A percentile compares a stretch with the other conserved stretches of the same genome.
These are phyloP conservation scores for Cepaea hortensis DNA, from an alignment of 2,888 invertebrate genomes.

Conservation along the genomic window DNA sequence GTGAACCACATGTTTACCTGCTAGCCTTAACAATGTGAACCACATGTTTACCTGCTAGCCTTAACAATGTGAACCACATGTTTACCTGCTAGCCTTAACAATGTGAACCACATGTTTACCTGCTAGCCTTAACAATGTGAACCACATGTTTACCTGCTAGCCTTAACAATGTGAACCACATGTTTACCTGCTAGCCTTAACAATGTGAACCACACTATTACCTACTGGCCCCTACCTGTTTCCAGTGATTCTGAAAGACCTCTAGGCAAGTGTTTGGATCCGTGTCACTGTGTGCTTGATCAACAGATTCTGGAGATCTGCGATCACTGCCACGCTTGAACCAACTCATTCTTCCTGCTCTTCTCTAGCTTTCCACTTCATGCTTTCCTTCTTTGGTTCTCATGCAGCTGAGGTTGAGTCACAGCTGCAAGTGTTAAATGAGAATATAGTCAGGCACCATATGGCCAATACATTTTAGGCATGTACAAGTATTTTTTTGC, in stretches of 20 bases:
- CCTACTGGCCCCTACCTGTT: slow-evolving; percentile 83
- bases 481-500: too few species aligned
- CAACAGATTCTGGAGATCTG: slow-evolving; percentile 34
- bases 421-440: neutral
- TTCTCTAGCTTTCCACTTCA: slow-evolving; percentile 13
- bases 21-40: too few species aligned
- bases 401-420: slow-evolving; percentile 49
- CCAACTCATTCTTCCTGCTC: slow-evolving; percentile 49
- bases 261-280: slow-evolving; percentile 88
- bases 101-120: too few species aligned
- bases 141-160: too few species aligned
- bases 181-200: neutral
- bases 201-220: neutral
- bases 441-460: neutral
- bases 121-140: too few species aligned
- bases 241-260: slow-evolving; percentile 88
- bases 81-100: too few species aligned
- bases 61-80: too few species aligned
- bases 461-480: too few species aligned
- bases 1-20: too few species aligned
- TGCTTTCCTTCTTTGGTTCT: slow-evolving; percentile 26
- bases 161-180: neutral
- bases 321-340: slow-evolving; percentile 50
- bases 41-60: too few species aligned
- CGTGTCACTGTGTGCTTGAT: slow-evolving; percentile 75